Evolutionary conservation across 2,797 vertebrate genomes (phyloP), one percentile per base, ranked within the genome.

Genomic region (Muscicapa striata): DNA sequence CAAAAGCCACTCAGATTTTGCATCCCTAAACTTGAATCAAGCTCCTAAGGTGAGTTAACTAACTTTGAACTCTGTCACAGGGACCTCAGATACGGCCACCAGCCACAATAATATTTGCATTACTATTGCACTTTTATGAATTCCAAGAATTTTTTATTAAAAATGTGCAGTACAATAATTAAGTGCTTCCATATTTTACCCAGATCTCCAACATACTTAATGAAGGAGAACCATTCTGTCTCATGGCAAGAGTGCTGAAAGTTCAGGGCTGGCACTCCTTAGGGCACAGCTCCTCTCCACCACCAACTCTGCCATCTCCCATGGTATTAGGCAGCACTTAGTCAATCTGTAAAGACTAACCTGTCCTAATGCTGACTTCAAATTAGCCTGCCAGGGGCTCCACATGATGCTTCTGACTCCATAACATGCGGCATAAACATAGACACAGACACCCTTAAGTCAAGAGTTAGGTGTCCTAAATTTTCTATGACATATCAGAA

Each of bases 401-500:
- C 24, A 51, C 1, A 1, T 2, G 0, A 15, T 4, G 30, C 43
- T 83, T 57, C 69, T 81, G 77, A 54, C 45, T 40, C 29, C 13
- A 0, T 2, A 80, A n/a, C 41, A 34, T 0, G 0, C 0, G 0
- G 13, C 13, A 15, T 6, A 69, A 90, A 59, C 26, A 17, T 1
- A 64, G 3, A 41, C 48, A n/a, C 0, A 41, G 86, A 76, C 5
- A 61, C 11, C 27, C 62, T 1, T 36, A 7, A 74, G 22, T 41
- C 45, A 36, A 51, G 29, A 73, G 32, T 40, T 41, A 67, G 0
- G 0, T 13, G 38, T 36, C 66, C 84, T 57, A 30, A 6, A 51
- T 46, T 30, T 84, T 41, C 23, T 29, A 0, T 13, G 26, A 26
- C 1, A 2, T 20, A 26, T 19, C 29, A 62, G 14, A 41, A 57